Evolutionary conservation across 1,140 invertebrate genomes (phyloP).

Genomic region (Sycobia sp.): DNA sequence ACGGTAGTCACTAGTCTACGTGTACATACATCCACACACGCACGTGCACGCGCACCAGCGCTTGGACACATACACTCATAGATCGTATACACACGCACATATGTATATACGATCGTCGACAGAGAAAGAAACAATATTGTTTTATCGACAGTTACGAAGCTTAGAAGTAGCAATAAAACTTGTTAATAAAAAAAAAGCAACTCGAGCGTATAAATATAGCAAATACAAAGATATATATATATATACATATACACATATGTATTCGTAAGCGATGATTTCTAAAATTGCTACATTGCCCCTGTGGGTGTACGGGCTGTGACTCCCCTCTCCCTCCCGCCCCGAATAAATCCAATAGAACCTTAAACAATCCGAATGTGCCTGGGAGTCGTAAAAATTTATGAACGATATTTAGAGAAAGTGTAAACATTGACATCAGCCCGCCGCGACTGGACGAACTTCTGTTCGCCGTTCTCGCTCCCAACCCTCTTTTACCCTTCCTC

Average conservation of each 20-base stretch:
- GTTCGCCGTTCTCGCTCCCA: background rate
- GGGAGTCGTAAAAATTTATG: slow-evolving; percentile 20
- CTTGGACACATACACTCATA: no score
- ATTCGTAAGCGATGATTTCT: slow-evolving; percentile 22
- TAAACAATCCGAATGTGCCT: background rate
- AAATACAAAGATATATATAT: no score
- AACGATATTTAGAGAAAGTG: slow-evolving; percentile 30
- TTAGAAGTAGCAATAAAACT: background rate
- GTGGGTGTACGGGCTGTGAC: background rate
- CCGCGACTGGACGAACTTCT: background rate
- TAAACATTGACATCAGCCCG: slow-evolving; percentile 18
- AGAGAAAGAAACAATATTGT: slow-evolving; percentile 5
- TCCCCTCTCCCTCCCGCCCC: background rate
- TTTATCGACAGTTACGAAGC: slow-evolving; percentile 7
- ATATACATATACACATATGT: no score
- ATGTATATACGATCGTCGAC: background rate
- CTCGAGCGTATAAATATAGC: background rate
- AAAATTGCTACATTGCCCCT: slow-evolving; percentile 4
- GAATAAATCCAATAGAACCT: background rate
- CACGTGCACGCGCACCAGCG: no score
- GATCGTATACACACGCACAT: no score
- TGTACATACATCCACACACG: no score
- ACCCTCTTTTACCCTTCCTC: background rate
- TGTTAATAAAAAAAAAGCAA: background rate
- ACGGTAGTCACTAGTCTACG: no score